These are phyloP conservation scores for Paraplagusia blochii DNA, from an alignment of 2,113 vertebrate species.

Conservation along the genomic window DNA sequence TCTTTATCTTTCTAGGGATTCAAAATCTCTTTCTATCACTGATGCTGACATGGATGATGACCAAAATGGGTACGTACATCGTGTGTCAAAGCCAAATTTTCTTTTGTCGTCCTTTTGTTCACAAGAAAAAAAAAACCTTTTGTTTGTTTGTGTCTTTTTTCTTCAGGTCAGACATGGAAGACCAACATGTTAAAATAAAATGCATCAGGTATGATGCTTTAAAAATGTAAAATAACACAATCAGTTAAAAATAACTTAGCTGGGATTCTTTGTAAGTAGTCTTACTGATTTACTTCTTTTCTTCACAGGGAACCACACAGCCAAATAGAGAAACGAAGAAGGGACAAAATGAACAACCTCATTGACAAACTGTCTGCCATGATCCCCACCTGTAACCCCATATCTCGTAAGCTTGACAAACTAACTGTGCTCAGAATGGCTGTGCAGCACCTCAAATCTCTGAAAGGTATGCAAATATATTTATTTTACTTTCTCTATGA, in stretches of 20 bases:
- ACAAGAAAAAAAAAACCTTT: background rate
- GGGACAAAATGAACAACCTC: slow-evolving; percentile 92
- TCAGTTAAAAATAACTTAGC: background rate
- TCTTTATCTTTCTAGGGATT: slow-evolving; percentile 69
- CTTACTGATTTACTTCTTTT: background rate
- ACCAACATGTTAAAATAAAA: slow-evolving; percentile 84
- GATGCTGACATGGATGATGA: slow-evolving; percentile 78
- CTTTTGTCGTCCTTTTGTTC: background rate
- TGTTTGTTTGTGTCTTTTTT: slow-evolving; percentile 23
- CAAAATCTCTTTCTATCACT: slow-evolving; percentile 60
- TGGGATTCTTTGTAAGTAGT: background rate
- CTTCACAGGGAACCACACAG: slow-evolving; percentile 87
- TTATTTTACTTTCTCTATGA: background rate
- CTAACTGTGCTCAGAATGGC: slow-evolving; percentile 91
- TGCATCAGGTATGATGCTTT: slow-evolving; percentile 79
- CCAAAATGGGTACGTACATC: slow-evolving; percentile 74
- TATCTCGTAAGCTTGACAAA: slow-evolving; percentile 89
- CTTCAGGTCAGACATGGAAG: slow-evolving; percentile 83
- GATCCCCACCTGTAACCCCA: slow-evolving; percentile 88
- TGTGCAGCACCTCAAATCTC: slow-evolving; percentile 87
- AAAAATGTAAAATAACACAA: background rate
- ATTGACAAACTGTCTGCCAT: slow-evolving; percentile 90
- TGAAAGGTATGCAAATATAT: slow-evolving; percentile 77
- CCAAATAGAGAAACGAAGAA: slow-evolving; percentile 89
- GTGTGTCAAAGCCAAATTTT: background rate